These are phyloP conservation scores for Microchrysa polita DNA, from an alignment of 2,888 invertebrate genomes.

Conservation along the genomic window DNA sequence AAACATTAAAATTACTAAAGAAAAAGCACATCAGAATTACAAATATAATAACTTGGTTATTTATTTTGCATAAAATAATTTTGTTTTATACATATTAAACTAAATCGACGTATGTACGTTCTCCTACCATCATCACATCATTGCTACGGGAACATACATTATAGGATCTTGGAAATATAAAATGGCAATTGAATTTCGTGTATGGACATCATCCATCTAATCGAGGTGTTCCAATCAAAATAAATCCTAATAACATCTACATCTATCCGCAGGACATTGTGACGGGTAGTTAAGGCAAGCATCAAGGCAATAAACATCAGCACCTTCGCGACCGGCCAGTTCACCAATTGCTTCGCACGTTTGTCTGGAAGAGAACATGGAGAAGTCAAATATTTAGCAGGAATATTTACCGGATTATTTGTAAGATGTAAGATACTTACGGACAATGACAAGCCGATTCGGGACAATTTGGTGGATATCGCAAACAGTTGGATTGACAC, in stretches of 20 bases:
- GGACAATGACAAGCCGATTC: conserved; percentile 79
- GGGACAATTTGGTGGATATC: conserved; percentile 88
- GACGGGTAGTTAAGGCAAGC: conserved; percentile 83
- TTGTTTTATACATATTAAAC: conserved; percentile 34
- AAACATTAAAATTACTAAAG: no score
- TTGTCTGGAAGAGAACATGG: conserved; percentile 69
- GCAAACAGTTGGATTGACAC: conserved; percentile 87
- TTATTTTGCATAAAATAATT: conserved; percentile 27
- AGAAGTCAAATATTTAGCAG: no score
- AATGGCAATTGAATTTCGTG: conserved; percentile 32
- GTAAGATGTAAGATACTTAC: conserved; percentile 77
- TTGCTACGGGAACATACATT: not conserved
- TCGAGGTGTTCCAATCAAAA: conserved; percentile 22
- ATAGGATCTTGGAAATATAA: conserved; percentile 29
- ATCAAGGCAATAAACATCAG: conserved; percentile 87
- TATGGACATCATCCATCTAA: conserved; percentile 6
- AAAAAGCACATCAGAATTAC: no score
- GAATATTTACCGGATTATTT: no score
- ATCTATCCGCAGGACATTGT: conserved; percentile 76
- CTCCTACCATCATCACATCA: not conserved
- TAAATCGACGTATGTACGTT: conserved; percentile 14
- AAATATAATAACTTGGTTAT: conserved; percentile 33
- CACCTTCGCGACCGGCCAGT: conserved; percentile 75
- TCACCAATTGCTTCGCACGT: conserved; percentile 86
- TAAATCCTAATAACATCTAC: conserved; percentile 71